Percentiles rank a stretch among this genome's conserved stretches.
phyloP scores from a whole-genome alignment of 2,888 invertebrate species.

The Erannis defoliaria region DNA sequence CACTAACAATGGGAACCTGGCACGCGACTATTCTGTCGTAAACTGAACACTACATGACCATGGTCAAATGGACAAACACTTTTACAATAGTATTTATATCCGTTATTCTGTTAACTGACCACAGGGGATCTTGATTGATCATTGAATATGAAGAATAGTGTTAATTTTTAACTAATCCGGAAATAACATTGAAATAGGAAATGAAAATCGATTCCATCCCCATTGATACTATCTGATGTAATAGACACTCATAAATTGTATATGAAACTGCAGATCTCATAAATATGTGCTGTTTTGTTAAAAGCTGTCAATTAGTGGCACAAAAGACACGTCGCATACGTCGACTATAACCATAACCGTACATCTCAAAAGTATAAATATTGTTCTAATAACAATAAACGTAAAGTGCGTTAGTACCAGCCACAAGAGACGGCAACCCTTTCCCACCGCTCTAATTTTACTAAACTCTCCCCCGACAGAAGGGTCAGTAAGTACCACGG shows the following conservation, averaged over 20 bases:
- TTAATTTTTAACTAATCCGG: constrained; percentile 67
- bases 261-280: constrained; percentile 14
- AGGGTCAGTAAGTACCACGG: constrained; percentile 75
- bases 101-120: constrained; percentile 60
- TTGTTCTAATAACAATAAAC: constrained; percentile 86
- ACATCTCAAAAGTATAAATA: constrained; percentile 82
- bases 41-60: constrained; percentile 44
- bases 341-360: constrained; percentile 77
- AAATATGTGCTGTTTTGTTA: constrained; percentile 10
- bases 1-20: constrained; percentile 53
- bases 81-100: constrained; percentile 63
- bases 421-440: constrained; percentile 68
- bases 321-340: constrained; percentile 53
- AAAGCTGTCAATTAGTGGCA: constrained; percentile 45
- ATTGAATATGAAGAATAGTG: constrained; percentile 70
- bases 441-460: constrained; percentile 86
- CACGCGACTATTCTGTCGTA: constrained; percentile 56
- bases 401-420: constrained; percentile 78
- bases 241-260: background rate
- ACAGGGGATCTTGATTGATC: constrained; percentile 71
- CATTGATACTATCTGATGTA: constrained; percentile 11
- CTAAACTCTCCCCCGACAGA: constrained; percentile 77
- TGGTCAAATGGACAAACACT: constrained; percentile 60
- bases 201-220: constrained; percentile 6
- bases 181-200: constrained; percentile 37